Evolutionary conservation across 2,888 invertebrate species (phyloP).

Genomic region (Sesia bembeciformis): DNA sequence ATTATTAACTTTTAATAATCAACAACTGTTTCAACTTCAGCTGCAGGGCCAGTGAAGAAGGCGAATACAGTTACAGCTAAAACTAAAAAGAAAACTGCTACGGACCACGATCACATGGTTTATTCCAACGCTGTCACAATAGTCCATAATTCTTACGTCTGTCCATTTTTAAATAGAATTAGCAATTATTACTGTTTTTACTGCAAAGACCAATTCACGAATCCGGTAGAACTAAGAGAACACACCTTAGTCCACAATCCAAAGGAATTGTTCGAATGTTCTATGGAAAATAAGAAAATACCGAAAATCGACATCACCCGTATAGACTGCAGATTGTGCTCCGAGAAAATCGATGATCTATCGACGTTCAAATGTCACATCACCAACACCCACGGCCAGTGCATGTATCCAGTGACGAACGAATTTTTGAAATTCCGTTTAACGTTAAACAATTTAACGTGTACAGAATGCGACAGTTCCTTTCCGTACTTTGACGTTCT

Average conservation of each 20-base stretch:
- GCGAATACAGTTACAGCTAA: conserved; percentile 10
- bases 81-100: conserved; percentile 12
- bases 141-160: conserved; percentile 47
- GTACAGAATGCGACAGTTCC: conserved; percentile 44
- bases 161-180: conserved; percentile 51
- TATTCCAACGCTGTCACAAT: conserved; percentile 44
- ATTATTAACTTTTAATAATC: neutral
- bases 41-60: conserved; percentile 11
- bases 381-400: conserved; percentile 26
- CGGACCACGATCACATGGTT: conserved; percentile 41
- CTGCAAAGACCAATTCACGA: conserved; percentile 55
- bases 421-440: conserved; percentile 53
- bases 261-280: conserved; percentile 29
- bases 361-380: conserved; percentile 41
- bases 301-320: conserved; percentile 60
- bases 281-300: conserved; percentile 49
- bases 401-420: conserved; percentile 33
- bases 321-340: conserved; percentile 53
- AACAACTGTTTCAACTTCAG: conserved; percentile 3
- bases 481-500: conserved; percentile 53
- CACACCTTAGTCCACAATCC: conserved; percentile 55
- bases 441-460: conserved; percentile 38
- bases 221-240: conserved; percentile 45
- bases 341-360: conserved; percentile 42
- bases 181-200: conserved; percentile 62